A percentile compares a stretch with the other conserved stretches of the same genome.
Conservation (phyloP, 2,113 vertebrate genomes). For the Halichoerus grypus region DNA sequence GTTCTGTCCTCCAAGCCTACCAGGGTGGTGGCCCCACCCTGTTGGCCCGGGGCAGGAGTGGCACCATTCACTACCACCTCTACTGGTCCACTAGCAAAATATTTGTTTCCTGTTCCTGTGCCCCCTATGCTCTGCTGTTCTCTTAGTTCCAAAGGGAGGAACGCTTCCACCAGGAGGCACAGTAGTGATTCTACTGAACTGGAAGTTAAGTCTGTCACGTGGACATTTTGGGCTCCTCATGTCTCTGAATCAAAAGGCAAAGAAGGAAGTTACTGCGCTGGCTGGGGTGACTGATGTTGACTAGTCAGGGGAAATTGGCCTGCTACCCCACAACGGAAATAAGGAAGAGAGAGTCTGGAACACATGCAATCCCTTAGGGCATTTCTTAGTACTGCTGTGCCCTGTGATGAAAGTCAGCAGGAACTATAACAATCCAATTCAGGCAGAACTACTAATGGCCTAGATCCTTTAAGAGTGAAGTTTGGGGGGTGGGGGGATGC, state of each 20-base stretch:
- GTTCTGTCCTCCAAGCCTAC: not conserved
- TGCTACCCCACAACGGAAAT: not conserved
- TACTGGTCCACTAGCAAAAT: not conserved
- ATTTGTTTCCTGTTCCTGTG: not conserved
- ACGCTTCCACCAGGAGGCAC: not conserved
- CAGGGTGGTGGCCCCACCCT: not conserved
- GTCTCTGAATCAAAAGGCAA: not conserved
- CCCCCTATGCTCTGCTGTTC: not conserved
- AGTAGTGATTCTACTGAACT: not conserved
- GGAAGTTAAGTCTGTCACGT: not conserved
- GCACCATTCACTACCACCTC: not conserved
- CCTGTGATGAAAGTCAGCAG: not conserved
- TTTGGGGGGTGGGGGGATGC: not conserved
- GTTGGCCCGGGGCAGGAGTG: not conserved
- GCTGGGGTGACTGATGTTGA: not conserved
- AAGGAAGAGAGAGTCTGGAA: slow-evolving; percentile 5
- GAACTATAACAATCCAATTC: not conserved
- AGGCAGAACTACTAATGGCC: not conserved
- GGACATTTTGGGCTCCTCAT: not conserved
- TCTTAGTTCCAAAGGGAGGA: slow-evolving; percentile 24
- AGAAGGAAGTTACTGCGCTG: not conserved
- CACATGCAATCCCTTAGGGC: not conserved
- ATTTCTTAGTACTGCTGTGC: not conserved
- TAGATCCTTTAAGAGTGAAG: not conserved
- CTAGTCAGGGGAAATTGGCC: not conserved